Evolutionary conservation across 2,113 vertebrate species (phyloP).

Genomic region (Anoplopoma fimbria): DNA sequence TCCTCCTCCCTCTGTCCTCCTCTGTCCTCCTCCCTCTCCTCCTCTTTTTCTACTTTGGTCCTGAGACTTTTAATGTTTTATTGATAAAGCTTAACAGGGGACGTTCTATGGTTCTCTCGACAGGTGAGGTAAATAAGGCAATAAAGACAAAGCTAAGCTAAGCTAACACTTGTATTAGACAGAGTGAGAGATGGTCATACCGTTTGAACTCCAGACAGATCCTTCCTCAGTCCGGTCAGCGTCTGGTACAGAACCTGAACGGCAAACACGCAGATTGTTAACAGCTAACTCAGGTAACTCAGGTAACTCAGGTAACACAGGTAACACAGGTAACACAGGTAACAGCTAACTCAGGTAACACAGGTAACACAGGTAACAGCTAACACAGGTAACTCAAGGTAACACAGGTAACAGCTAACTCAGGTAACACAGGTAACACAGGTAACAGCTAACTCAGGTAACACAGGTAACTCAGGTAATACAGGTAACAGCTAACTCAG

Average conservation of each 20-base stretch:
- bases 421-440: too few species aligned
- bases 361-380: not conserved
- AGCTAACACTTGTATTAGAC: not conserved
- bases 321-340: not conserved
- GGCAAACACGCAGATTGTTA: not conserved
- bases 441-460: too few species aligned
- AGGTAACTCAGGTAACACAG: not conserved
- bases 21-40: too few species aligned
- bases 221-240: constrained; percentile 93
- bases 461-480: too few species aligned
- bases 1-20: too few species aligned
- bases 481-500: too few species aligned
- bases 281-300: not conserved
- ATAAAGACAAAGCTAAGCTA: not conserved
- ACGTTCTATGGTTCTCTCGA: too few species aligned
- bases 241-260: constrained; percentile 95
- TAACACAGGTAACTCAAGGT: not conserved
- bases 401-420: not conserved
- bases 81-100: too few species aligned
- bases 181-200: constrained; percentile 74
- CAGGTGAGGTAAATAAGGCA: not conserved
- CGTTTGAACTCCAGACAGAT: constrained; percentile 94
- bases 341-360: not conserved
- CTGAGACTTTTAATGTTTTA: too few species aligned
- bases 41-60: too few species aligned